Percentiles rank a stretch among this genome's conserved stretches.
phyloP scores from a whole-genome alignment of 2,797 vertebrate genomes.

The Chelidonichthys spinosus region DNA sequence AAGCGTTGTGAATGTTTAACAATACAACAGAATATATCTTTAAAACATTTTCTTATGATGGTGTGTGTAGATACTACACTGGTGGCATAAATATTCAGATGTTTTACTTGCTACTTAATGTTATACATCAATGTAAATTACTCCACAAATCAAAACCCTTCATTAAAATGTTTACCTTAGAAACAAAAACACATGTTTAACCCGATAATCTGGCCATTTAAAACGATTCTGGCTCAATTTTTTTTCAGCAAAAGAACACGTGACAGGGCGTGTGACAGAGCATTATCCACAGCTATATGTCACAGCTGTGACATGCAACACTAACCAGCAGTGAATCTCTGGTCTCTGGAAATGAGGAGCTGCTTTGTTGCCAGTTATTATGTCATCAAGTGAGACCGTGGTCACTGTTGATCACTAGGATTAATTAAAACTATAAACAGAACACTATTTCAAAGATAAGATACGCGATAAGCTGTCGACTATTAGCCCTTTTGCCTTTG shows the following conservation, averaged over 20 bases:
- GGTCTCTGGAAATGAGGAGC: background rate
- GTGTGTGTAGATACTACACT: background rate
- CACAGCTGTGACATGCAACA: background rate
- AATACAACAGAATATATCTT: background rate
- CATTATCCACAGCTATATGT: background rate
- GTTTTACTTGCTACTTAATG: background rate
- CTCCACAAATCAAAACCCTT: background rate
- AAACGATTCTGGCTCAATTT: background rate
- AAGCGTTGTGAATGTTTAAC: background rate
- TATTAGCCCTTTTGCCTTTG: constrained; percentile 5
- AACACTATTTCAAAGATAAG: background rate
- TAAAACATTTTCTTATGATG: background rate
- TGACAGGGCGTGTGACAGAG: background rate
- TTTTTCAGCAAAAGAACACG: background rate
- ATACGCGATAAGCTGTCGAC: background rate
- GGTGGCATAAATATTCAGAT: background rate
- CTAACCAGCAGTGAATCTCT: background rate
- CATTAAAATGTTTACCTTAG: background rate
- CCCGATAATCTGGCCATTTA: background rate
- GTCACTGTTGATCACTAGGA: background rate
- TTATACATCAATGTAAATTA: background rate
- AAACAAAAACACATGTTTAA: background rate
- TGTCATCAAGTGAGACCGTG: background rate
- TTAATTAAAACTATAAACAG: background rate
- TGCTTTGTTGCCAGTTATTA: background rate